phyloP scores from a whole-genome alignment of 2,888 invertebrate species.

The Aspidiotus rigidus region DNA sequence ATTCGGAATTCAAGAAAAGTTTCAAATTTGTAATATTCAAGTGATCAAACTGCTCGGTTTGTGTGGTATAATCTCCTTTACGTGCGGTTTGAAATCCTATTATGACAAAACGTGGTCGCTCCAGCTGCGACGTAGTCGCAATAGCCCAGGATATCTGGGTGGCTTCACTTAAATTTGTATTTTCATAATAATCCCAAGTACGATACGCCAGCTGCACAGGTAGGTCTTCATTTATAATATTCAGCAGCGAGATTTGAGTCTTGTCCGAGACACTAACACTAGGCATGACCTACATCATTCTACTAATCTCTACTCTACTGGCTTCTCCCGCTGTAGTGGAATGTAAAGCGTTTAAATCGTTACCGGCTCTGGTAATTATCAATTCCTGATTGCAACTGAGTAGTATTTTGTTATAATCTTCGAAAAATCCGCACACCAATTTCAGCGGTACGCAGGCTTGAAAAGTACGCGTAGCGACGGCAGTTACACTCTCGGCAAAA shows the following conservation, averaged over 20 bases:
- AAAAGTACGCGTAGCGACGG: not conserved
- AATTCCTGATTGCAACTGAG: not conserved
- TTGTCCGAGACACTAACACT: not conserved
- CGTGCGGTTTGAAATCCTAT: not conserved
- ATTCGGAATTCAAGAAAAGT: conserved; percentile 2
- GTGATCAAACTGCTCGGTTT: not conserved
- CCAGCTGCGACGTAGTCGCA: not conserved
- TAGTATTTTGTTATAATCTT: not conserved
- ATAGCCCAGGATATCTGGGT: not conserved
- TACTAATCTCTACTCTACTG: not conserved
- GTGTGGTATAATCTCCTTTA: not conserved
- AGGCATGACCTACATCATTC: not conserved
- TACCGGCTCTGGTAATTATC: not conserved
- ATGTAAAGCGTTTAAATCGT: conserved; percentile 2
- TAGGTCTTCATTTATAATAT: not conserved
- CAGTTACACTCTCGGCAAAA: not conserved
- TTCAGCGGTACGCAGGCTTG: not conserved
- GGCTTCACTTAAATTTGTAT: not conserved
- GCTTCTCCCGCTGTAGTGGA: not conserved
- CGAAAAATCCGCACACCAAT: not conserved
- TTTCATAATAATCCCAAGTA: not conserved
- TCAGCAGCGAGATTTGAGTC: not conserved
- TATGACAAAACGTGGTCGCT: not conserved
- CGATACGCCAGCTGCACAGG: not conserved
- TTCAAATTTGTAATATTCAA: not conserved